Percentiles rank a stretch among this genome's conserved stretches.
Conservation (phyloP, 1,140 invertebrate species). For the Drosophila malerkotliana region DNA sequence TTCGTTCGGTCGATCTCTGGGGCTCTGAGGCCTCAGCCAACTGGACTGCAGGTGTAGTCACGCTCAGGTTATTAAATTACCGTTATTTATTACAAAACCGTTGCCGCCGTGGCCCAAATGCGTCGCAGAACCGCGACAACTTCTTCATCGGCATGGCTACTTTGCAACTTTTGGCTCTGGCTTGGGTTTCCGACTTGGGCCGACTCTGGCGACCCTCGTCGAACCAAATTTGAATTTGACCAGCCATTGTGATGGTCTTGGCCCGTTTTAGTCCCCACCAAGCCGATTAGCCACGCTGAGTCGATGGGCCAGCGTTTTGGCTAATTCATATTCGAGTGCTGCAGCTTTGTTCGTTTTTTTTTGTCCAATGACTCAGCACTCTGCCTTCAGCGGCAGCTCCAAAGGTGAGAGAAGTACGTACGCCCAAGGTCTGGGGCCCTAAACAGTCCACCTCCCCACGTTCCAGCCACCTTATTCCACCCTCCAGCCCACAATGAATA, state of each 20-base stretch:
- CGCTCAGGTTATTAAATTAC: conserved; percentile 76
- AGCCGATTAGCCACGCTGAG: conserved; percentile 59
- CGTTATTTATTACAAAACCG: conserved; percentile 81
- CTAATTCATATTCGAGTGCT: conserved; percentile 58
- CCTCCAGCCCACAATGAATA: conserved; percentile 16
- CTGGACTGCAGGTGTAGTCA: conserved; percentile 60
- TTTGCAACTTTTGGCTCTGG: background rate
- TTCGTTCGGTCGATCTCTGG: conserved; percentile 8
- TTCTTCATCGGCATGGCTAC: conserved; percentile 5
- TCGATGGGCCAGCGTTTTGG: conserved; percentile 52
- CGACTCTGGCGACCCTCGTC: conserved; percentile 7
- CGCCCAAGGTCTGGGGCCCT: conserved; percentile 24
- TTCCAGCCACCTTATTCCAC: background rate
- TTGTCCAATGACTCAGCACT: conserved; percentile 57
- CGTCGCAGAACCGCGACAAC: conserved; percentile 57
- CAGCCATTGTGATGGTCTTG: conserved; percentile 42
- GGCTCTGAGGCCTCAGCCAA: conserved; percentile 27
- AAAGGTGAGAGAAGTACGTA: conserved; percentile 42
- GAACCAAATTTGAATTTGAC: conserved; percentile 61
- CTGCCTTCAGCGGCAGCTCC: conserved; percentile 11
- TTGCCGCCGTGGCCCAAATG: conserved; percentile 72
- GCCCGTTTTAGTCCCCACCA: conserved; percentile 47
- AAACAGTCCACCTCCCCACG: background rate
- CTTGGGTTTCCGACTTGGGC: conserved; percentile 25
- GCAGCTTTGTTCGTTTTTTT: background rate